A percentile compares a stretch with the other conserved stretches of the same genome.
Evolutionary conservation across 2,113 vertebrate genomes (phyloP).

Genomic region (Anhinga rufa): DNA sequence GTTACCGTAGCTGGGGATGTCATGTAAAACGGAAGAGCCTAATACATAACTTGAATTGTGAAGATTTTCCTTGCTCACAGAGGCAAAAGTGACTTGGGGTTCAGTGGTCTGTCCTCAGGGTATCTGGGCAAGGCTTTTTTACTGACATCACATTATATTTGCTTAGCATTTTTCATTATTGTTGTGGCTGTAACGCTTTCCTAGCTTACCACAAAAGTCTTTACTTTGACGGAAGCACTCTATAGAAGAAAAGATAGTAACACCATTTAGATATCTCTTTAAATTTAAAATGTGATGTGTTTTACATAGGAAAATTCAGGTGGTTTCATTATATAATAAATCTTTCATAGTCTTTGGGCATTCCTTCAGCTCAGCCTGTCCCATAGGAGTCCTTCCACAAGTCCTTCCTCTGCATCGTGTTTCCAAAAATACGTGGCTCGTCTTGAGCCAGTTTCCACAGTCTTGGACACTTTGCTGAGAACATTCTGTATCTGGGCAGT

Average conservation of each 20-base stretch:
- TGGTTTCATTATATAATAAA: background rate
- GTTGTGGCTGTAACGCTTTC: background rate
- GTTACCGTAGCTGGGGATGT: background rate
- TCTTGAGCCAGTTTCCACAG: background rate
- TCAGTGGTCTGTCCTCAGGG: background rate
- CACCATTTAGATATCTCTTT: background rate
- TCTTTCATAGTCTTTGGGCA: background rate
- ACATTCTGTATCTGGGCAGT: slow-evolving; percentile 34
- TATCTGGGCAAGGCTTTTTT: background rate
- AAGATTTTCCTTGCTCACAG: background rate
- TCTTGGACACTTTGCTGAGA: slow-evolving; percentile 22
- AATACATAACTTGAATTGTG: rapidly evolving
- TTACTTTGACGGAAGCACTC: rapidly evolving
- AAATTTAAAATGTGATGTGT: rapidly evolving
- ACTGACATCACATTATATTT: background rate
- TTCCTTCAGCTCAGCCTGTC: background rate
- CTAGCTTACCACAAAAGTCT: background rate
- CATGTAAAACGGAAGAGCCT: rapidly evolving
- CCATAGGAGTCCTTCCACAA: background rate
- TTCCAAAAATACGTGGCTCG: background rate
- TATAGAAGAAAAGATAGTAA: background rate
- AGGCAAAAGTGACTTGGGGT: background rate
- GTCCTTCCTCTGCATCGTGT: background rate
- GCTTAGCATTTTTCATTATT: background rate
- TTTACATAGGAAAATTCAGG: background rate